Evolutionary conservation across 92 coral and sea anemone genomes (phyloP).

Genomic region (Isaurus tuberculatus): DNA sequence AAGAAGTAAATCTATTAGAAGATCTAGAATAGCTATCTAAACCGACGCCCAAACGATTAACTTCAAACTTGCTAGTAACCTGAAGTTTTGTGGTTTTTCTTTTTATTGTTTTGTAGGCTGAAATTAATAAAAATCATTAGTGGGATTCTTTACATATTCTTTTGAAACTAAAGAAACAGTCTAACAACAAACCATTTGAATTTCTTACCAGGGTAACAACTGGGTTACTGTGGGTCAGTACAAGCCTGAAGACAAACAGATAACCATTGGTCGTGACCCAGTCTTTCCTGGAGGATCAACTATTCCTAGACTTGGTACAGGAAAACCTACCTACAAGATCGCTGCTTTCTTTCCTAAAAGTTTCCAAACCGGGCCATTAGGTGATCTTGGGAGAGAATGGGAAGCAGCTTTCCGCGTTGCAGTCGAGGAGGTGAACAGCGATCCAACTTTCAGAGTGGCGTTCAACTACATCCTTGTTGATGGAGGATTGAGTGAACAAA

Average conservation of each 20-base stretch:
- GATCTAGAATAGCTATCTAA: too few species aligned
- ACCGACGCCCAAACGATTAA: too few species aligned
- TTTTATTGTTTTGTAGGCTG: too few species aligned
- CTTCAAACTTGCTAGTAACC: too few species aligned
- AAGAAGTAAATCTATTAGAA: too few species aligned
- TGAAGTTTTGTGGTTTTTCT: too few species aligned
- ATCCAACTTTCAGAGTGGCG: slow-evolving; percentile 88
- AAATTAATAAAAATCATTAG: too few species aligned
- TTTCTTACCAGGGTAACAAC: slow-evolving; percentile 69
- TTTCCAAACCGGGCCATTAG: slow-evolving; percentile 77
- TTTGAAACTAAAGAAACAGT: too few species aligned
- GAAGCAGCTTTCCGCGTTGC: slow-evolving; percentile 95
- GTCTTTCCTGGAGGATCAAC: slow-evolving; percentile 95
- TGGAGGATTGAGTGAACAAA: slow-evolving; percentile 73
- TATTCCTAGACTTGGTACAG: slow-evolving; percentile 84
- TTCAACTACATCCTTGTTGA: slow-evolving; percentile 83
- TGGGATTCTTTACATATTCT: too few species aligned
- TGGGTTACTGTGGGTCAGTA: slow-evolving; percentile 96
- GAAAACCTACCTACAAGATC: slow-evolving; percentile 95
- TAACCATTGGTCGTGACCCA: slow-evolving; percentile 82
- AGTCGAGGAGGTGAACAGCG: slow-evolving; percentile 83
- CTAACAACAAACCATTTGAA: neutral
- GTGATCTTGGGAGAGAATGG: slow-evolving; percentile 92
- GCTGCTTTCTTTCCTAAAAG: slow-evolving; percentile 97
- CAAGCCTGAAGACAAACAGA: slow-evolving; percentile 72